Percentiles rank a stretch among this genome's conserved stretches.
These are phyloP conservation scores for Megaceryle torquata DNA, from an alignment of 2,113 vertebrate species.

Conservation along the genomic window DNA sequence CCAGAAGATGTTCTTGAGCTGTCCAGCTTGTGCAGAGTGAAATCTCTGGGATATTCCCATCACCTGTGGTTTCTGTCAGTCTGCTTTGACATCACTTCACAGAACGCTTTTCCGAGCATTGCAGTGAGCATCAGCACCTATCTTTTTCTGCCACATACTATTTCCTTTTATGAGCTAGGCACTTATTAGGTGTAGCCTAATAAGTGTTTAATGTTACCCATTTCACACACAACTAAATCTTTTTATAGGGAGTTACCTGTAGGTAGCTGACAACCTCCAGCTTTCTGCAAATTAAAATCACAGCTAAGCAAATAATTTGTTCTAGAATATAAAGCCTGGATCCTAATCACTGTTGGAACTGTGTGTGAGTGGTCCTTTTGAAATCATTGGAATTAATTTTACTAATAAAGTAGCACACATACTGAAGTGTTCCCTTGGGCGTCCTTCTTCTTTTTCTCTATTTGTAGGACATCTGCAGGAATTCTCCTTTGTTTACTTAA, in stretches of 20 bases:
- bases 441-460: not conserved
- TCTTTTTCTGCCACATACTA: not conserved
- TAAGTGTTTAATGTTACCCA: not conserved
- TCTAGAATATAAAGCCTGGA: not conserved
- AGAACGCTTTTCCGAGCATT: not conserved
- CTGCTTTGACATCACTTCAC: not conserved
- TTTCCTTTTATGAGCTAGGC: not conserved
- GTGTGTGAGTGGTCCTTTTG: not conserved
- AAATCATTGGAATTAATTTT: slow-evolving; percentile 8
- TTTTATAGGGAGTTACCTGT: not conserved
- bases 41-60: not conserved
- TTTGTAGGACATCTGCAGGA: not conserved
- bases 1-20: not conserved
- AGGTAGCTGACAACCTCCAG: not conserved
- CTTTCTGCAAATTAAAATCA: slow-evolving; percentile 6
- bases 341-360: slow-evolving; percentile 2
- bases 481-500: not conserved
- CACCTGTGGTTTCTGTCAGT: not conserved
- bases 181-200: not conserved
- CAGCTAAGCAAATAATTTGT: not conserved
- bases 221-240: not conserved
- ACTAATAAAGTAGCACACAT: not conserved
- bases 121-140: not conserved
- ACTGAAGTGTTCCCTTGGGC: not conserved
- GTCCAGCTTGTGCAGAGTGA: not conserved